A percentile compares a stretch with the other conserved stretches of the same genome.
These are phyloP conservation scores for Phaonia tiefii DNA, from an alignment of 2,888 invertebrate species.

Conservation along the genomic window DNA sequence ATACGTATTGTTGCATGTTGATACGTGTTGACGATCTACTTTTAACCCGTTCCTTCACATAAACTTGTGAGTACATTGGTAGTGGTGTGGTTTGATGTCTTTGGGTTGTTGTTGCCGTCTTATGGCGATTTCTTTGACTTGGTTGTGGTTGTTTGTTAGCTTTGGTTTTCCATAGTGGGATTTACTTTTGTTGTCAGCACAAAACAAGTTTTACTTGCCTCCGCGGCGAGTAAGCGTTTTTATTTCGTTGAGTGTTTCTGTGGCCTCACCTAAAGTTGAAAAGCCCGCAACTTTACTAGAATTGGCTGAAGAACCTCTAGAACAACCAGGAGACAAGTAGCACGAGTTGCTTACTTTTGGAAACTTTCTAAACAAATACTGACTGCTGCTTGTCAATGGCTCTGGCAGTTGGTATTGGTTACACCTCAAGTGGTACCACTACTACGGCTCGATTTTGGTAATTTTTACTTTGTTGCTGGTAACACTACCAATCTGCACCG, in stretches of 20 bases:
- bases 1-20: neutral
- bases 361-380: constrained; percentile 41
- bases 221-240: neutral
- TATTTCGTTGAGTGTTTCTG: neutral
- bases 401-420: constrained; percentile 16
- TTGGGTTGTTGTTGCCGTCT: neutral
- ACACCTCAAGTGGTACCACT: constrained; percentile 16
- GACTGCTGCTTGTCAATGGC: constrained; percentile 28
- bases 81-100: neutral
- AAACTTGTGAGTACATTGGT: constrained; percentile 3
- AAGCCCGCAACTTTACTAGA: constrained; percentile 40
- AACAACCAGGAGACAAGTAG: constrained; percentile 29
- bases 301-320: constrained; percentile 32
- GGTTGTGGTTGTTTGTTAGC: neutral
- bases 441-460: neutral
- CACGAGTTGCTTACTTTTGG: constrained; percentile 41
- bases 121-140: constrained; percentile 25
- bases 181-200: constrained; percentile 9
- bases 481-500: neutral
- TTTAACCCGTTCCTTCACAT: constrained; percentile 54
- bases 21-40: constrained; percentile 54
- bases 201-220: constrained; percentile 27
- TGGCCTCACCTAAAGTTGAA: constrained; percentile 41
- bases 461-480: neutral
- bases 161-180: constrained; percentile 6